Base-by-base conservation (phyloP, 2,113 vertebrate species). In the Nycticebus coucang region DNA sequence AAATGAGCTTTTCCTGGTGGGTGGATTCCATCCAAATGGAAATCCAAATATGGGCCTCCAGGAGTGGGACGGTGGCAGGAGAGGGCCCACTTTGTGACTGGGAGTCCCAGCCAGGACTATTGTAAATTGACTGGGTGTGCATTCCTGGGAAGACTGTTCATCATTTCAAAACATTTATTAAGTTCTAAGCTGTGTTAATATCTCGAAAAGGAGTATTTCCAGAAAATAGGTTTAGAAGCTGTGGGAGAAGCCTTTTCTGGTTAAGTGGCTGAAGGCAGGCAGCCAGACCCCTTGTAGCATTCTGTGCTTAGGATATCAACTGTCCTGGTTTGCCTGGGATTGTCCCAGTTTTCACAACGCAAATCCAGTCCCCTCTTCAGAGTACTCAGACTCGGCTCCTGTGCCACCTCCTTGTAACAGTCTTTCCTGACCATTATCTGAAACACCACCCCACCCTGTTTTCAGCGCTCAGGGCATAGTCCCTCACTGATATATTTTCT, bases 1-100 rank as follows among this genome's bases (percentile, higher is more conserved):
- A 97, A 96, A 87, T 87, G 64, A 96, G 64, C 5, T 64, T 87
- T 97, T 92, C 89, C 87, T 71, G 60, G 50, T 62, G 45, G 86
- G 68, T 68, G 77, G 84, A 95, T 93, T 94, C 57, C 22, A 57
- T 64, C 37, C 78, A 86, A 71, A 33, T 71, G 91, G 74, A 89
- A 96, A 97, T 64, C 83, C 74, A 96, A 95, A 92, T 88, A 60
- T 93, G 69, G 84, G 64, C 35, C 55, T 97, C 37, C 22, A 7
- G 90, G 64, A 74, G 68, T 12, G 24, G 33, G 92, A 75, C 19
- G 41, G 11, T 12, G 4, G 17, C 4, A 62, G 62, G 71, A 90
- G 35, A 12, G 60, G 37, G 60, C 60, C 26, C 95, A 75, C 45
- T 50, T 50, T 66, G 35, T 88, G 41, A 71, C 37, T 68, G 75